Evolutionary conservation across 2,888 invertebrate species (phyloP), one percentile per base, ranked within the genome.

Genomic region (Drosophila histrio): DNA sequence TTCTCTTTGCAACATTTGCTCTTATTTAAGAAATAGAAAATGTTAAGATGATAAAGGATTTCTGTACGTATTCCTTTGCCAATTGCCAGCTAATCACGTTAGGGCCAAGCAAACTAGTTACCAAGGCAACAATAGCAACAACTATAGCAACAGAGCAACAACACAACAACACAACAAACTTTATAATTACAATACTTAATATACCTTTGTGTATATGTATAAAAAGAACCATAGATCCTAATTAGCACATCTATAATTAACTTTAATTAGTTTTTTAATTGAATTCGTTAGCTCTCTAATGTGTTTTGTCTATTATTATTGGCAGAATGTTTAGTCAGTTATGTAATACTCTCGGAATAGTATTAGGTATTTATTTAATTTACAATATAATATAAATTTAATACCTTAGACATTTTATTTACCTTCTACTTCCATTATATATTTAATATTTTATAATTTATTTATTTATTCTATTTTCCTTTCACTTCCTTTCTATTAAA

Each of bases 41-140:
- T 9, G 5, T 39, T 38, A 32, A 34, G 34, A 41, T 34, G 24
- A 46, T 38, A 21, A 36, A 6, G 26, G 15, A 59, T 53, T 39
- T 39, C 7, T 17, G 3, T 34, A 22, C 17, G 30, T 24, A 32
- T 54, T 38, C 30, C 43, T 19, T 43, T 54, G 17, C 22, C 15
- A 53, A 28, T 21, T 32, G n/a, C n/a, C 28, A 34, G 34, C 11
- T 46, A 59, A 59, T 58, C 57, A 66, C 39, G 43, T 61, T 54
- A 46, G 49, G 56, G 47, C 58, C 57, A 64, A 47, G 57, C 46
- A 50, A 71, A 67, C 58, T 49, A 43, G 80, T 79, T 79, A 72
- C 65, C 80, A 79, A 59, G 68, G 58, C 60, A 72, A 63, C 47
- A 73, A 54, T 64, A 39, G 11, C n/a, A 68, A 69, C 64, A 68